Percentiles rank a stretch among this genome's conserved stretches.
These are phyloP conservation scores for Temnothorax ravouxi DNA, from an alignment of 2,888 invertebrate species.

Conservation along the genomic window DNA sequence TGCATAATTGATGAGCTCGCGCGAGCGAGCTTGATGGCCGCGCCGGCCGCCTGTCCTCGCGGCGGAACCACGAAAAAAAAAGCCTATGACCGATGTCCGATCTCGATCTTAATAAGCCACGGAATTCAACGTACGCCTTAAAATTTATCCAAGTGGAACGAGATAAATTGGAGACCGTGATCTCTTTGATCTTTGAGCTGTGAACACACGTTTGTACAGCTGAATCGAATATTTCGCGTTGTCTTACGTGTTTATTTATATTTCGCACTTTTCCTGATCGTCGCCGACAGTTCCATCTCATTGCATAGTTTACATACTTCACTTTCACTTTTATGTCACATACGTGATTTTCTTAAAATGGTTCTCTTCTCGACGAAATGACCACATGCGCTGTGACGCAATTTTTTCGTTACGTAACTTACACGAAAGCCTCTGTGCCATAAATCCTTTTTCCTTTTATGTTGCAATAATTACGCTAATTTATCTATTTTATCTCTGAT, in stretches of 20 bases:
- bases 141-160: background rate
- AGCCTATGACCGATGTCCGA: background rate
- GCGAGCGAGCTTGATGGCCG: too few relatives aligned
- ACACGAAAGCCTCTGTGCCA: background rate
- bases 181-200: background rate
- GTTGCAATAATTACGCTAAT: background rate
- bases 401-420: conserved; percentile 10
- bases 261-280: background rate
- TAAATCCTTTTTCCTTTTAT: background rate
- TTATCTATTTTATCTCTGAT: conserved; percentile 1
- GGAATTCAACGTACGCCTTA: background rate
- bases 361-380: background rate
- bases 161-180: background rate
- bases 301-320: background rate
- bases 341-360: background rate
- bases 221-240: background rate
- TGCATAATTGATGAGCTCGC: conserved; percentile 10
- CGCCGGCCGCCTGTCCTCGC: background rate
- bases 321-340: conserved; percentile 32
- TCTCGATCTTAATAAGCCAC: background rate
- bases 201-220: background rate
- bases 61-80: background rate
- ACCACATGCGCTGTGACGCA: background rate
- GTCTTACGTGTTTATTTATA: too few relatives aligned
- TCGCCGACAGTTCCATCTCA: background rate